Evolutionary conservation across 2,113 vertebrate species (phyloP).

Genomic region (Anoura caudifer): DNA sequence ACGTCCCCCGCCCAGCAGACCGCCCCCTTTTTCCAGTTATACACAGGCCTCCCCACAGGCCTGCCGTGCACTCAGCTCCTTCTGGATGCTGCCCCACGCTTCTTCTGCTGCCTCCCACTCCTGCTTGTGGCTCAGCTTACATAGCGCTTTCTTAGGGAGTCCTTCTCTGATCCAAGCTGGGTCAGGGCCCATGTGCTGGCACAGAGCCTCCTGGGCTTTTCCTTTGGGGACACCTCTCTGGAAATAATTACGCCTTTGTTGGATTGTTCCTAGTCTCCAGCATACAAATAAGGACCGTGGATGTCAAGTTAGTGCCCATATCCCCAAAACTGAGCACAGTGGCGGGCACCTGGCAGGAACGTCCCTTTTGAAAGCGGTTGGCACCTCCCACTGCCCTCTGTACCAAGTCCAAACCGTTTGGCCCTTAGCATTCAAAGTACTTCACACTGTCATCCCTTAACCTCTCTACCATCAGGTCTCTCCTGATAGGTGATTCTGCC

Average conservation of each 20-base stretch:
- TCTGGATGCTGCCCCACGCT: constrained; percentile 56
- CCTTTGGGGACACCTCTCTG: background rate
- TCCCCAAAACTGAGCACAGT: background rate
- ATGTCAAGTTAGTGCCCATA: background rate
- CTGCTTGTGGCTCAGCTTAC: background rate
- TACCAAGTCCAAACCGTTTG: background rate
- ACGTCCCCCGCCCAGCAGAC: background rate
- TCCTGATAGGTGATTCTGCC: background rate
- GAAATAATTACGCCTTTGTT: background rate
- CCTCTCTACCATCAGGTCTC: background rate
- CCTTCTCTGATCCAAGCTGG: background rate
- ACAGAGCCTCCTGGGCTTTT: background rate
- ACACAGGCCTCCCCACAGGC: constrained; percentile 24
- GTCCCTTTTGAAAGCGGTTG: background rate
- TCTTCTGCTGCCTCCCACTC: constrained; percentile 63
- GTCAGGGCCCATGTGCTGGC: background rate
- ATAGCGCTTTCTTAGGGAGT: background rate
- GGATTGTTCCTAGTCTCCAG: background rate
- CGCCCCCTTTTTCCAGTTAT: background rate
- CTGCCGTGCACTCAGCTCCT: constrained; percentile 26
- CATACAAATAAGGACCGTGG: background rate
- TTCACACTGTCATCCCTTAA: background rate
- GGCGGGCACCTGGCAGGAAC: background rate
- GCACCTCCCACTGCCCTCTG: background rate
- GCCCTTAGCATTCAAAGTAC: background rate